Base-by-base conservation (phyloP, 1,140 invertebrate species). In the Drosophila hydei region DNA sequence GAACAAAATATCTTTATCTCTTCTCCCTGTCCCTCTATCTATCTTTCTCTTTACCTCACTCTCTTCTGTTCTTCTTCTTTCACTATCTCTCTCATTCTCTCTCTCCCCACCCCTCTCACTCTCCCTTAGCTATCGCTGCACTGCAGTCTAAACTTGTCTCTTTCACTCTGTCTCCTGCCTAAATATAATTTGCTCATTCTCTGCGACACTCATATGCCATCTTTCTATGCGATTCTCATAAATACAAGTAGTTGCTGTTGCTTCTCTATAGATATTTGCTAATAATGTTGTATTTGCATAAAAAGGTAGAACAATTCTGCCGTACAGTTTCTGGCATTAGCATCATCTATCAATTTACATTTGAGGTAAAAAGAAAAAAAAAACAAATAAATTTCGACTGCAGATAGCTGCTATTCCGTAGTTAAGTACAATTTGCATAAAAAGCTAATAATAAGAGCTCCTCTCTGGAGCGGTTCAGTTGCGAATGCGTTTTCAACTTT, bases 391-490 rank as follows among this genome's bases (percentile, higher is more conserved):
- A 6, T 40, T 40, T 16, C 12, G 14, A 14, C 3, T 16, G 38
- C 38, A 40, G 14, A 16, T 16, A 16, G 14, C 5, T 40, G 14
- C 16, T 16, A 40, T 40, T 40, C 16, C 40, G 3, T 21, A 43
- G 25, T 43, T 43, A 27, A 43, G 23, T 30, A 27, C 43, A 50
- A 7, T 50, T n/a, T 50, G 8, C 25, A 48, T 50, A 21, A 40
- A 50, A 36, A 33, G 40, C 16, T 52, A 47, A 61, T 69, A 69
- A 68, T 45, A 18, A 40, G 16, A 54, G 33, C 38, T 45, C 14
- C 58, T 38, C 47, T n/a, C 38, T 3, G 40, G 36, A 3, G 16
- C 43, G 8, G 21, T 40, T 16, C 18, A 45, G 23, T 38, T 50
- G 43, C 33, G 38, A 58, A n/a, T 58, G 40, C 40, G 23, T 43